phyloP scores from a whole-genome alignment of 2,113 vertebrate species.

The Sprattus sprattus region DNA sequence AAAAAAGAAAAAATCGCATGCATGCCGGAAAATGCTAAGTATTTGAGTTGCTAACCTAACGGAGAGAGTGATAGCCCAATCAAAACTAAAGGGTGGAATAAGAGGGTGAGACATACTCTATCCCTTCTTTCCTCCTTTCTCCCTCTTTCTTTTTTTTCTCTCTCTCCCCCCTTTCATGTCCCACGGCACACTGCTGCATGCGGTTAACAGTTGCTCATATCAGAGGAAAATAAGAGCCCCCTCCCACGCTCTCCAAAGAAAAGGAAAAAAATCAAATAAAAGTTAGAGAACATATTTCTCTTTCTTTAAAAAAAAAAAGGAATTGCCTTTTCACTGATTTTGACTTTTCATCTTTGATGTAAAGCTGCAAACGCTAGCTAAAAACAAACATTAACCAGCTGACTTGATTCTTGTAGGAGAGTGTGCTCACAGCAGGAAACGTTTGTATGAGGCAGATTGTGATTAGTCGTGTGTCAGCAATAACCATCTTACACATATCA shows the following conservation, averaged over 20 bases:
- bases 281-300: slow-evolving; percentile 30
- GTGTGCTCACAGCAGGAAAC: neutral
- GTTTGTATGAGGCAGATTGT: neutral
- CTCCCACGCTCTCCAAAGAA: slow-evolving; percentile 44
- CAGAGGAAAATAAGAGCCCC: slow-evolving; percentile 34
- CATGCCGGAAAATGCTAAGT: slow-evolving; percentile 61
- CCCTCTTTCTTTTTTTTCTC: slow-evolving; percentile 21
- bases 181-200: slow-evolving; percentile 70
- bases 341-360: slow-evolving; percentile 80
- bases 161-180: slow-evolving; percentile 47
- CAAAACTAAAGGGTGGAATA: slow-evolving; percentile 49
- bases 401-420: slow-evolving; percentile 44
- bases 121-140: slow-evolving; percentile 43
- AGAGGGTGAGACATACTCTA: slow-evolving; percentile 43
- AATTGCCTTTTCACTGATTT: slow-evolving; percentile 34
- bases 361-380: slow-evolving; percentile 81
- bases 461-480: neutral
- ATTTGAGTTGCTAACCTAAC: slow-evolving; percentile 60
- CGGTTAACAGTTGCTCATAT: slow-evolving; percentile 57
- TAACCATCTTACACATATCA: neutral
- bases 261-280: slow-evolving; percentile 4
- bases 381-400: slow-evolving; percentile 75
- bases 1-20: slow-evolving; percentile 54
- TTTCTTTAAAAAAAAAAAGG: slow-evolving; percentile 21
- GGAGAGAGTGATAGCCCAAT: slow-evolving; percentile 60